Evolutionary conservation across 2,797 vertebrate species (phyloP).

Genomic region (Sorex maritimensis): DNA sequence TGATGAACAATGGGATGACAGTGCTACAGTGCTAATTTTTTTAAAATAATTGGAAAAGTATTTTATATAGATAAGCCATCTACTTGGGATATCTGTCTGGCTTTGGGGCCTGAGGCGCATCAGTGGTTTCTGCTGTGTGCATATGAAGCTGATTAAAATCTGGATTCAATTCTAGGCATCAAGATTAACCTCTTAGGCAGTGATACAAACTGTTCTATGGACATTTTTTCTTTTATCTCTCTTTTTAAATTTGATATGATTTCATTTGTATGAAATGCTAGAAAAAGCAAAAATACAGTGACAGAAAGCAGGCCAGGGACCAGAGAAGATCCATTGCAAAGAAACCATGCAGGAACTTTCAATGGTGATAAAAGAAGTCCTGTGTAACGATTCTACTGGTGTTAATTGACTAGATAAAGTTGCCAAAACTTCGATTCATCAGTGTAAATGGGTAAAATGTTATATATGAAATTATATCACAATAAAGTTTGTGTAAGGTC

Average conservation of each 20-base stretch:
- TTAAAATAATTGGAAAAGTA: neutral
- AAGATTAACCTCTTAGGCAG: neutral
- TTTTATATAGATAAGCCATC: neutral
- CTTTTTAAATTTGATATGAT: neutral
- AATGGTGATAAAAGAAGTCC: neutral
- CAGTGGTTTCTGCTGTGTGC: neutral
- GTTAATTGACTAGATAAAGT: neutral
- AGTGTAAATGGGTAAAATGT: neutral
- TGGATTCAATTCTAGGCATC: slow-evolving; percentile 38
- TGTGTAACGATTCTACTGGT: neutral
- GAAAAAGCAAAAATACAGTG: neutral
- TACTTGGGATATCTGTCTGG: neutral
- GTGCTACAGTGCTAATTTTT: too few relatives aligned
- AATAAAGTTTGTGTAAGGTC: neutral
- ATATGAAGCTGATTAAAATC: neutral
- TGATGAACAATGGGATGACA: too few relatives aligned
- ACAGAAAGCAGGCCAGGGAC: neutral
- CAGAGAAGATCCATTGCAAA: neutral
- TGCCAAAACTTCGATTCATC: neutral
- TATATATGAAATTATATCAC: neutral
- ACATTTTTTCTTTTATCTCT: neutral
- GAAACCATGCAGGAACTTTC: neutral
- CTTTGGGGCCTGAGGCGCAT: neutral
- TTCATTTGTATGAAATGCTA: neutral
- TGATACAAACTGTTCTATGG: neutral